Evolutionary conservation across 2,888 invertebrate species (phyloP), one percentile per base, ranked within the genome.

Genomic region (Idaea biselata): DNA sequence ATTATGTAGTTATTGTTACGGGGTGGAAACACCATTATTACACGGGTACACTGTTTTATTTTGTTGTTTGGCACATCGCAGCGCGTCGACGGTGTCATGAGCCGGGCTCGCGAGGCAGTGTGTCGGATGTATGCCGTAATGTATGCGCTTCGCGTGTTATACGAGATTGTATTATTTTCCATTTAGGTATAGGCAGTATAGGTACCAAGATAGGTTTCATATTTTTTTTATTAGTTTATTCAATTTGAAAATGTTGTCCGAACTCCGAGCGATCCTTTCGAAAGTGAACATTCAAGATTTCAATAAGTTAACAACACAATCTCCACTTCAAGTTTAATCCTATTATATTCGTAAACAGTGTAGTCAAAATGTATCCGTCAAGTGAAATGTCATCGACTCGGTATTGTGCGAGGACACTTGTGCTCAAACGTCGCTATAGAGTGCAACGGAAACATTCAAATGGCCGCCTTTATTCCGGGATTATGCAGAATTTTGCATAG

Each of bases 1-100:
- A 91, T 91, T 91, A 91, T 89, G 91, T 90, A 90, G 90, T 91
- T 92, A 91, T 91, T 91, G 91, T 91, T 91, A 91, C 90, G 81
- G 89, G 84, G 90, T 92, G 91, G 89, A 91, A 92, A 91, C 90
- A 91, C 92, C 89, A 90, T 91, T 91, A 92, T 92, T 90, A 92
- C 88, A 84, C 82, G 81, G 80, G 81, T 81, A 83, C 68, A 82
- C 81, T 77, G 85, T 81, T 88, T 88, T 88, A 86, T 88, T 89
- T 89, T 88, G 87, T 88, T 89, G 85, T 89, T 85, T 82, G 83
- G 85, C 83, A 80, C 82, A 80, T 81, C 81, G 83, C 77, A 75
- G 76, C 77, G 76, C 75, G 75, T 72, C 73, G 70, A 73, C 69
- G 78, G 74, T 74, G 78, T 73, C 75, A 73, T 71, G 70, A 65